phyloP scores from a whole-genome alignment of 2,797 vertebrate species.

The Linurgus olivaceus region DNA sequence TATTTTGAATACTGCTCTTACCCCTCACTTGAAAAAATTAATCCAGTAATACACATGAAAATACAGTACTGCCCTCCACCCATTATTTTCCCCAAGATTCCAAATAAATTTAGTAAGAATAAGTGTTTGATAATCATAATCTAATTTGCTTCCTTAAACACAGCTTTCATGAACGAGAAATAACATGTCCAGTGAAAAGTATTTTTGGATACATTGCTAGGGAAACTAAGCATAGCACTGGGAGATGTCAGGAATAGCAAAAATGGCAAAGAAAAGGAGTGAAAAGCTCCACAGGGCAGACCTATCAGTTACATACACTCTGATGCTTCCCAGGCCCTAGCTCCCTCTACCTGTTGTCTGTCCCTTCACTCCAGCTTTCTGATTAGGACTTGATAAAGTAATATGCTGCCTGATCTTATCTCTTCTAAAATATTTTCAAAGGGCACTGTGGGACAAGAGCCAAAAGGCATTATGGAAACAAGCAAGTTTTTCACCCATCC shows the following conservation, averaged over 20 bases:
- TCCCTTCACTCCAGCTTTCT: background rate
- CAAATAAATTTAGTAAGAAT: background rate
- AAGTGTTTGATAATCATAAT: background rate
- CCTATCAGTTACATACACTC: background rate
- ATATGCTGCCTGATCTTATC: background rate
- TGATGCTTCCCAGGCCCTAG: background rate
- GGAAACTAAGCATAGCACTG: background rate
- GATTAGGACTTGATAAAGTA: background rate
- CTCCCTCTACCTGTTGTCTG: conserved; percentile 1
- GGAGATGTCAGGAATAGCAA: background rate
- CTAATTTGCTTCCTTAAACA: background rate
- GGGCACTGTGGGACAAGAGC: background rate
- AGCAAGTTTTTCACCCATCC: background rate
- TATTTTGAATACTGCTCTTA: background rate
- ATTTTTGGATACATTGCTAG: background rate
- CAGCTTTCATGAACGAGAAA: background rate
- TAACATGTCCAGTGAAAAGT: background rate
- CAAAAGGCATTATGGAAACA: background rate
- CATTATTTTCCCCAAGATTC: background rate
- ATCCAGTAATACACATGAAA: background rate
- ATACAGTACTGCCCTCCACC: background rate
- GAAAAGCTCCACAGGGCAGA: background rate
- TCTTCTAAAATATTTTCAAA: background rate
- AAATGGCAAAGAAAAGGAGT: background rate
- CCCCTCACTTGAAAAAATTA: background rate